Evolutionary conservation across 2,113 vertebrate genomes (phyloP).

Genomic region (Oryzias woworae): DNA sequence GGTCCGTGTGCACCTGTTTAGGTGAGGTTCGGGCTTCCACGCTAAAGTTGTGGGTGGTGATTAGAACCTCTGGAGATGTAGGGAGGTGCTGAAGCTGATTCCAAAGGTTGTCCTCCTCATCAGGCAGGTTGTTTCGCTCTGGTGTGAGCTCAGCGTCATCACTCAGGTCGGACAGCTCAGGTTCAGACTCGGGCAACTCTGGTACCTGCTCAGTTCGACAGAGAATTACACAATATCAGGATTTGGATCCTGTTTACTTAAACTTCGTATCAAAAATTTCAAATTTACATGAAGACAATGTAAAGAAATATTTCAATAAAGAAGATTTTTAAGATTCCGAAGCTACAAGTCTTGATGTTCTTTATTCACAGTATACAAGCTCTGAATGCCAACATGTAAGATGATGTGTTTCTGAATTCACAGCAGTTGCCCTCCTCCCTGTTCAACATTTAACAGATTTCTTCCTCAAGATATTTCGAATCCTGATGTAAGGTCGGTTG

Average conservation of each 20-base stretch:
- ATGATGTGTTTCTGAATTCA: too few species aligned
- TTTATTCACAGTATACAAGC: too few species aligned
- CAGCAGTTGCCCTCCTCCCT: too few species aligned
- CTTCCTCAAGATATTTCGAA: too few species aligned
- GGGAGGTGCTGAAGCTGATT: slow-evolving; percentile 6
- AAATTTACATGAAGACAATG: too few species aligned
- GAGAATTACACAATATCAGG: neutral
- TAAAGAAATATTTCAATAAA: too few species aligned
- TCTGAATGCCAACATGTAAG: too few species aligned
- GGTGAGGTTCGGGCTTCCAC: slow-evolving; percentile 6
- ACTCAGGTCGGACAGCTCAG: slow-evolving; percentile 30
- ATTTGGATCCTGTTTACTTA: neutral
- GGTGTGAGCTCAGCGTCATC: slow-evolving; percentile 26
- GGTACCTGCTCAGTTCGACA: slow-evolving; percentile 43
- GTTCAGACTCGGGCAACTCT: slow-evolving; percentile 1
- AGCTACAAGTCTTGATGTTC: too few species aligned
- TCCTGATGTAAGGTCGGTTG: too few species aligned
- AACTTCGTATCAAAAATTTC: too few species aligned
- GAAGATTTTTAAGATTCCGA: too few species aligned
- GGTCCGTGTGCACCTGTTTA: neutral
- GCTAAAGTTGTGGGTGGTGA: neutral
- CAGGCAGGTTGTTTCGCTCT: slow-evolving; percentile 18
- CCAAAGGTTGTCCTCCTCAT: slow-evolving; percentile 16
- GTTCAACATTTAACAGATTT: too few species aligned
- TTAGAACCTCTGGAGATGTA: neutral